phyloP scores from a whole-genome alignment of 2,888 invertebrate species.

The Orchesella flavescens region DNA sequence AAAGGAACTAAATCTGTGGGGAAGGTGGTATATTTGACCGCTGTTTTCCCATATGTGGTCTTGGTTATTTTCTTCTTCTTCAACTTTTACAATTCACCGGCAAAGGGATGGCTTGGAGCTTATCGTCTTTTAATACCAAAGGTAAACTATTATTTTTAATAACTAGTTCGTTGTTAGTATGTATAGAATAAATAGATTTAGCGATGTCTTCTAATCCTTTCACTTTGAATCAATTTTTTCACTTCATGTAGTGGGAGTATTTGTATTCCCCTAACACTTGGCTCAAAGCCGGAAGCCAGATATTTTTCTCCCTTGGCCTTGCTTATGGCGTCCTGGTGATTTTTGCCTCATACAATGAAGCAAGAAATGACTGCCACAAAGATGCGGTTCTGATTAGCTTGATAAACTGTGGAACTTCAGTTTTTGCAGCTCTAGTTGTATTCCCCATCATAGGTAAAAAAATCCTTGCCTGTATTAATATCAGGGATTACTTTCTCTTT shows the following conservation, averaged over 20 bases:
- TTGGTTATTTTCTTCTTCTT: conserved; percentile 83
- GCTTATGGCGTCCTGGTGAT: conserved; percentile 55
- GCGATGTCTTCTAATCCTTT: too few species aligned
- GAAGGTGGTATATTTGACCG: conserved; percentile 87
- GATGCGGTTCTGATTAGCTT: conserved; percentile 54
- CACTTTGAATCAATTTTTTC: background rate
- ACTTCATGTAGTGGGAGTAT: conserved; percentile 18
- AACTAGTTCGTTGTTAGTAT: background rate
- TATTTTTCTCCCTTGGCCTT: conserved; percentile 60
- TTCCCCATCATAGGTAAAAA: conserved; percentile 59
- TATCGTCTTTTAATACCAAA: conserved; percentile 50
- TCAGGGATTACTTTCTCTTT: too few species aligned
- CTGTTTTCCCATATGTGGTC: conserved; percentile 92
- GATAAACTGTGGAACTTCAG: conserved; percentile 57
- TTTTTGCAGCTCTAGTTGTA: conserved; percentile 56
- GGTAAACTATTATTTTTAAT: conserved; percentile 35
- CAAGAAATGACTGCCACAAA: conserved; percentile 54
- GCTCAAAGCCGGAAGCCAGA: conserved; percentile 62
- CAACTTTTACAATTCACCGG: conserved; percentile 5
- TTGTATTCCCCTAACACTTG: conserved; percentile 24
- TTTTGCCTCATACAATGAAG: conserved; percentile 53
- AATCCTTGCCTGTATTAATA: background rate
- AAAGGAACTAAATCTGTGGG: conserved; percentile 58
- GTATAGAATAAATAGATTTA: too few species aligned
- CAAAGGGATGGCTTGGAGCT: conserved; percentile 19